Conservation (phyloP, 1,140 invertebrate species). For the Metopolophium dirhodum region DNA sequence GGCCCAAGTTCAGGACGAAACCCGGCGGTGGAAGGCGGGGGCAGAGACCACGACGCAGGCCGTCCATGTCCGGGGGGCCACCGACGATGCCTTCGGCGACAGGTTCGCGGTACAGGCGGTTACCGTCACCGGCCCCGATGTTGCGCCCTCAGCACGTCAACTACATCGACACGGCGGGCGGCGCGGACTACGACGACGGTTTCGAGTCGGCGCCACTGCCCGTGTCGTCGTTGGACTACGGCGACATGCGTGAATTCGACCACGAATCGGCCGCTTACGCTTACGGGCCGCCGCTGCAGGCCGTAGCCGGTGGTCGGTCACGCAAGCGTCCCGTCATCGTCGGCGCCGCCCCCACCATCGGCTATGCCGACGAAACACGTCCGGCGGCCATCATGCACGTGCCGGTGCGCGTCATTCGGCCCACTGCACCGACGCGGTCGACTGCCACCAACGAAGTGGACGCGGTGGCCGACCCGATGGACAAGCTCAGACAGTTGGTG, state of each 20-base stretch:
- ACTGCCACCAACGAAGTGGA: no score
- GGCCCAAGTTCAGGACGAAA: background rate
- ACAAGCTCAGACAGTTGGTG: slow-evolving; percentile 31
- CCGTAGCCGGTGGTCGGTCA: background rate
- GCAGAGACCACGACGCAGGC: background rate
- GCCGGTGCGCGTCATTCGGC: background rate
- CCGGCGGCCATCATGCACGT: background rate
- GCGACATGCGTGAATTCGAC: background rate
- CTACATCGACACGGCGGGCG: background rate
- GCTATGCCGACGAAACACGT: background rate
- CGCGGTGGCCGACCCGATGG: background rate
- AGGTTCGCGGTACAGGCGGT: slow-evolving; percentile 25
- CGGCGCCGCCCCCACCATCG: background rate
- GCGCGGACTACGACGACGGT: slow-evolving; percentile 9
- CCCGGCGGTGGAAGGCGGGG: background rate
- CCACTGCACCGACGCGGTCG: background rate
- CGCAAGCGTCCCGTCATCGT: slow-evolving; percentile 11
- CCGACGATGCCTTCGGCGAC: background rate
- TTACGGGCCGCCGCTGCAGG: background rate
- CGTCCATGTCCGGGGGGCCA: background rate
- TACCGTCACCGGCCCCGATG: background rate
- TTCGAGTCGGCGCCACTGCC: background rate
- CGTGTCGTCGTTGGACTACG: slow-evolving; percentile 31
- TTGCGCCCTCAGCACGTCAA: background rate
- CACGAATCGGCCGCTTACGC: background rate